Evolutionary conservation across 2,888 invertebrate genomes (phyloP), one percentile per base, ranked within the genome.

Genomic region (Apomyelois bistriatella): DNA sequence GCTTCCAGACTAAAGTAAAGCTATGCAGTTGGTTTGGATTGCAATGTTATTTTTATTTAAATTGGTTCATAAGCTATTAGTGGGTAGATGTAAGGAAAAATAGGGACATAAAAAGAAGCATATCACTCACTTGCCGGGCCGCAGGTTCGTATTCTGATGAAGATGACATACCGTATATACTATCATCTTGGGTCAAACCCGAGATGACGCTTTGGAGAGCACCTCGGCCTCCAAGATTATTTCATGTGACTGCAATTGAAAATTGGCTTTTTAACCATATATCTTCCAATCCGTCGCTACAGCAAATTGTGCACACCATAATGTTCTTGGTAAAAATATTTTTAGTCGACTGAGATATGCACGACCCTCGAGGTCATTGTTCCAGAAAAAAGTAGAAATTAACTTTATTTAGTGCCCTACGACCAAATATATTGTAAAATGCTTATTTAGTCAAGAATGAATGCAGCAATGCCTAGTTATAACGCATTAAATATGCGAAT

Each of bases 171-270:
- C 85, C 87, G 88, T 84, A 79, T 81, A 83, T 76, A 88, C 80
- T 85, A 79, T 81, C 90, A 91, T 91, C 88, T 91, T 91, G 90
- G 89, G 90, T 82, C 80, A 79, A 85, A 74, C 89, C 87, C 89
- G 79, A 85, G 86, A 87, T 86, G 86, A 86, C 74, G 82, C 78
- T 78, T 76, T 78, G 88, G 84, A 86, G 85, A 74, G 81, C 87
- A 66, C 77, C 79, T 74, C 77, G 80, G 82, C 79, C 88, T 79
- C 88, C 88, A 76, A 82, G 74, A 70, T 83, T 82, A 85, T 82
- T 85, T 82, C 79, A 85, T 78, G 79, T 77, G 82, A 89, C 89
- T 90, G 89, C 84, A 90, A 90, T 76, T 79, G 84, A 87, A 88
- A 88, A 86, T 82, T 73, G 78, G 70, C 67, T 72, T 75, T 82